Evolutionary conservation across 2,888 invertebrate genomes (phyloP), one percentile per base, ranked within the genome.

Genomic region (Conchocele bisecta): DNA sequence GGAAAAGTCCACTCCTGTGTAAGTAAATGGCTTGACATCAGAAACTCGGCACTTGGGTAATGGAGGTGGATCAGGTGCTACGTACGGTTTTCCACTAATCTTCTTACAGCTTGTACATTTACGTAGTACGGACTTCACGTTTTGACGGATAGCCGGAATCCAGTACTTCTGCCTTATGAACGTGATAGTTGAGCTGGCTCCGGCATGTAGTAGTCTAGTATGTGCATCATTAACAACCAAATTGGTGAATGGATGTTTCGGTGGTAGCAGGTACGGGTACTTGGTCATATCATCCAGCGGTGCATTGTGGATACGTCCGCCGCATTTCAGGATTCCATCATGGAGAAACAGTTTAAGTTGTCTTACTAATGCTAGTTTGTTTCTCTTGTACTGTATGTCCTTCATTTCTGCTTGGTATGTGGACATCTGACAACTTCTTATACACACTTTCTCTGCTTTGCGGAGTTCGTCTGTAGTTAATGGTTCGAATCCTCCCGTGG

Each of bases 1-100:
- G 2, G 72, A 69, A 39, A 59, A 73, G 56, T 73, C 72, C 11
- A 72, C 66, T 2, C 73, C 75, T n/a, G 75, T 69, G 22, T 75
- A 58, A n/a, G 54, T 41, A 58, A 73, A 74, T 6, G 61, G 71
- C n/a, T n/a, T 17, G 6, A 51, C 37, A 11, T 65, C 68, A 31
- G 17, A 11, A 28, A 65, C 33, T 53, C 65, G 22, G 11, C 37
- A 50, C 20, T 50, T 60, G 3, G 65, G 66, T 37, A 69, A 59
- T 1, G 73, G 74, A 17, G 70, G 63, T 9, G 63, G 48, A 20
- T 54, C 58, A 20, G 70, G 59, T 29, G 54, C 29, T 1, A 6
- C 5, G 35, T 69, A 70, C 15, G 70, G 29, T 24, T 29, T 59
- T 22, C 73, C 69, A 15, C 17, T 48, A 17, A 73, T 46, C 53